Conservation (phyloP, 2,113 vertebrate genomes). For the Bubo blakistoni region DNA sequence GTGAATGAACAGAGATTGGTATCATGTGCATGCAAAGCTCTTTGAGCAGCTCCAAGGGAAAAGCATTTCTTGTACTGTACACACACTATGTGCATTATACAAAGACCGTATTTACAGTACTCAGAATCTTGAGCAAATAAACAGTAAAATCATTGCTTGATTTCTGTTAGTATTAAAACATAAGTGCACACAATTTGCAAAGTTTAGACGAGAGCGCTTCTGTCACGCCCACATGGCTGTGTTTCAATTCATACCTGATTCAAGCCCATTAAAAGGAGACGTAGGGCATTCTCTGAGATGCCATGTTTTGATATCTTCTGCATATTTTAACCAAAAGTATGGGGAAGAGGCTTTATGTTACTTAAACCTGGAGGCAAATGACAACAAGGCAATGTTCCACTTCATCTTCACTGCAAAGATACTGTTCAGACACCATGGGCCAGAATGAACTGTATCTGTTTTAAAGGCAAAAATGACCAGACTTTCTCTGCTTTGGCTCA, state of each 20-base stretch:
- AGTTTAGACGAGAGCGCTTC: neutral
- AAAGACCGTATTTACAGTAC: conserved; percentile 14
- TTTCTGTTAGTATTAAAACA: neutral
- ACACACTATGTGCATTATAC: neutral
- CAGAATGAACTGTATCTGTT: neutral
- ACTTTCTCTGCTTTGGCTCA: neutral
- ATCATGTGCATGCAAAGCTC: neutral
- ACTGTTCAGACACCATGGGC: neutral
- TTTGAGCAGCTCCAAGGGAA: neutral
- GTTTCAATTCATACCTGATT: neutral
- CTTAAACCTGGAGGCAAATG: neutral
- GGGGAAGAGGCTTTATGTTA: neutral
- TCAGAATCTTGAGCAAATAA: neutral
- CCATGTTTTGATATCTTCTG: neutral
- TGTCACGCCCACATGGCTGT: neutral
- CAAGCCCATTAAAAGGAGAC: neutral
- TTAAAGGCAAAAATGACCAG: neutral
- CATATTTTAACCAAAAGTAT: neutral
- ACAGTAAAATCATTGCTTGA: neutral
- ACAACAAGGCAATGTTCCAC: neutral
- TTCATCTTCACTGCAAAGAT: neutral
- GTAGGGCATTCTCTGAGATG: neutral
- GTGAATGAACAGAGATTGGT: neutral
- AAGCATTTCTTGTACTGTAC: neutral
- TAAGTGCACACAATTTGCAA: neutral